Conservation (phyloP, 2,888 invertebrate species). For the Litoditis marina region DNA sequence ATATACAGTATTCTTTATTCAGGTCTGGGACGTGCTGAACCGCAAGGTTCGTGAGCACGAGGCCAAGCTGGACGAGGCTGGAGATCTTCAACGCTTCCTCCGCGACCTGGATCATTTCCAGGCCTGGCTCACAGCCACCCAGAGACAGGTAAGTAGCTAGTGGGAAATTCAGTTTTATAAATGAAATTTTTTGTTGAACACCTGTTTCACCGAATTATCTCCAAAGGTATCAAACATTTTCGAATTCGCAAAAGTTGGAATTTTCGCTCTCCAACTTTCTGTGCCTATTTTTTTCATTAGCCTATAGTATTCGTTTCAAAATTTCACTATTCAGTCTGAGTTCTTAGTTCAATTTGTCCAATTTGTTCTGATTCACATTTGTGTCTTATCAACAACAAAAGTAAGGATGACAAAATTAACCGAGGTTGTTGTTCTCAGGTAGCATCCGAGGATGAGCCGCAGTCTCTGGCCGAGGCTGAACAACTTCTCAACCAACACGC, state of each 20-base stretch:
- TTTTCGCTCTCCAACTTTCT: too few species aligned
- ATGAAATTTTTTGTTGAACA: not conserved
- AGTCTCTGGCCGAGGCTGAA: slow-evolving; percentile 90
- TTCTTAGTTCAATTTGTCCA: too few species aligned
- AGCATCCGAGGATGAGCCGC: slow-evolving; percentile 91
- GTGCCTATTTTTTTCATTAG: too few species aligned
- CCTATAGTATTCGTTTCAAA: too few species aligned
- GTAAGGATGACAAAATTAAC: not conserved
- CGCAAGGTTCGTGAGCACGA: slow-evolving; percentile 96
- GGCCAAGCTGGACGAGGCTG: slow-evolving; percentile 95
- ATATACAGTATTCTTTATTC: not conserved
- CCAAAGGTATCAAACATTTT: not conserved
- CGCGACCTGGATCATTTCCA: slow-evolving; percentile 96
- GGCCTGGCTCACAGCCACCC: slow-evolving; percentile 95
- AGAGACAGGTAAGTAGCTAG: slow-evolving; percentile 75
- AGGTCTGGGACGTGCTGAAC: slow-evolving; percentile 86
- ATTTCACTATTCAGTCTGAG: too few species aligned
- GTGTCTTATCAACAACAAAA: not conserved
- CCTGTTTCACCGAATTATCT: slow-evolving; percentile 1
- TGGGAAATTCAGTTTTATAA: not conserved
- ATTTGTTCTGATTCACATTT: not conserved
- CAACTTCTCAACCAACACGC: slow-evolving; percentile 93
- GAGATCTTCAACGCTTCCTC: slow-evolving; percentile 93
- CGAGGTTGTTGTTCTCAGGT: slow-evolving; percentile 65
- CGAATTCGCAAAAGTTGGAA: too few species aligned